Evolutionary conservation across 1,140 invertebrate species (phyloP).

Genomic region (Anoplolepis gracilipes): DNA sequence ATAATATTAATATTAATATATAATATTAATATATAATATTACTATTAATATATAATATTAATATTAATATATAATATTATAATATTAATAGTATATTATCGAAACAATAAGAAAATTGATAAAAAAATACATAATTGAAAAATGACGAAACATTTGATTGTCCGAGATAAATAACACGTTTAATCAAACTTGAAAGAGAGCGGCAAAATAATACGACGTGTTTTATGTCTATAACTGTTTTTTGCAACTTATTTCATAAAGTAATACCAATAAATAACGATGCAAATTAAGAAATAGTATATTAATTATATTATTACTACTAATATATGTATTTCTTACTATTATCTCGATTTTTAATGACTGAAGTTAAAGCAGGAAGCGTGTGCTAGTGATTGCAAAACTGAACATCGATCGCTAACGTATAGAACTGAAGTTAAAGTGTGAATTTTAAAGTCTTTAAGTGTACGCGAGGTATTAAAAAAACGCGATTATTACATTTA

Average conservation of each 20-base stretch:
- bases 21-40: too few relatives aligned
- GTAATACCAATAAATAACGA: constrained; percentile 65
- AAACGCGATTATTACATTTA: constrained; percentile 63
- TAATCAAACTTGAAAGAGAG: constrained; percentile 66
- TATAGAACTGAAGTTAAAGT: constrained; percentile 74
- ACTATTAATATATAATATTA: too few relatives aligned
- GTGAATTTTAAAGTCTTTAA: constrained; percentile 75
- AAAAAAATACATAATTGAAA: constrained; percentile 67
- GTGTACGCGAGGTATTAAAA: constrained; percentile 58
- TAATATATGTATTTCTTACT: constrained; percentile 73
- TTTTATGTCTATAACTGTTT: constrained; percentile 68
- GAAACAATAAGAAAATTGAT: constrained; percentile 77
- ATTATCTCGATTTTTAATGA: constrained; percentile 72
- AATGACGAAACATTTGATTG: constrained; percentile 66
- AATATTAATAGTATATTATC: too few relatives aligned
- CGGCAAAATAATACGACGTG: constrained; percentile 26
- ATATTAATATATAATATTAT: too few relatives aligned
- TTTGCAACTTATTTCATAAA: constrained; percentile 72
- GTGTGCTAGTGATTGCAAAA: too few relatives aligned
- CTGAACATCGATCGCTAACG: too few relatives aligned
- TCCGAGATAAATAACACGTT: constrained; percentile 74
- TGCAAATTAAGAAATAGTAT: constrained; percentile 68
- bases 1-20: too few relatives aligned
- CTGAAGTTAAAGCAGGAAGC: constrained; percentile 74
- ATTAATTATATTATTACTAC: constrained; percentile 73